These are phyloP conservation scores for Botia kubotai DNA, from an alignment of 2,797 vertebrate genomes.

Conservation along the genomic window DNA sequence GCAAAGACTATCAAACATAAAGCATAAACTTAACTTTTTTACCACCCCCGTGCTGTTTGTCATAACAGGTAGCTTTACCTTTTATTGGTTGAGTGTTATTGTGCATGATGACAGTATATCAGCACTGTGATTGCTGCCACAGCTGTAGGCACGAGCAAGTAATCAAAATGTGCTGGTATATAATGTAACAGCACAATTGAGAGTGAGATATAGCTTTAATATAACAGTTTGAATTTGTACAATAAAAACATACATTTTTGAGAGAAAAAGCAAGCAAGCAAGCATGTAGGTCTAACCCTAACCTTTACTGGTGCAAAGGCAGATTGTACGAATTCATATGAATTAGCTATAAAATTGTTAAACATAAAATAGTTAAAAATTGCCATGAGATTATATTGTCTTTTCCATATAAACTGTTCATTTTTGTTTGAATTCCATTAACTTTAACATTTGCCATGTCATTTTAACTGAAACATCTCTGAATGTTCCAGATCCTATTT, in stretches of 20 bases:
- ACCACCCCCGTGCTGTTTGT: no score
- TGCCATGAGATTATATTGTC: no score
- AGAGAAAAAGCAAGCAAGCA: no score
- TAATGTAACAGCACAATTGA: not conserved
- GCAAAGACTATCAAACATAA: slow-evolving; percentile 66
- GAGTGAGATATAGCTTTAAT: not conserved
- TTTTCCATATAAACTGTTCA: no score
- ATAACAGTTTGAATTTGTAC: not conserved
- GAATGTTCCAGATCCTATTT: slow-evolving; percentile 87
- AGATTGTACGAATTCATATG: no score
- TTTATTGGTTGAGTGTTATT: not conserved
- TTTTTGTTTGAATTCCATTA: not conserved
- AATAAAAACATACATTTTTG: no score
- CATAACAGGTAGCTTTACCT: no score
- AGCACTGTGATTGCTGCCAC: not conserved
- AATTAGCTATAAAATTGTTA: not conserved
- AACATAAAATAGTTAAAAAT: no score
- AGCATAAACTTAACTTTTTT: no score
- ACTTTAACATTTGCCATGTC: not conserved
- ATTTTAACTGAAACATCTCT: not conserved
- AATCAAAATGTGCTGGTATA: not conserved
- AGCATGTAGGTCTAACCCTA: no score
- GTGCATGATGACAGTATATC: not conserved
- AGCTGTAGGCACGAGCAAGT: not conserved
- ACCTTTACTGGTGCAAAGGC: no score